Evolutionary conservation across 2,888 invertebrate species (phyloP).

Genomic region (Encarsia formosa): DNA sequence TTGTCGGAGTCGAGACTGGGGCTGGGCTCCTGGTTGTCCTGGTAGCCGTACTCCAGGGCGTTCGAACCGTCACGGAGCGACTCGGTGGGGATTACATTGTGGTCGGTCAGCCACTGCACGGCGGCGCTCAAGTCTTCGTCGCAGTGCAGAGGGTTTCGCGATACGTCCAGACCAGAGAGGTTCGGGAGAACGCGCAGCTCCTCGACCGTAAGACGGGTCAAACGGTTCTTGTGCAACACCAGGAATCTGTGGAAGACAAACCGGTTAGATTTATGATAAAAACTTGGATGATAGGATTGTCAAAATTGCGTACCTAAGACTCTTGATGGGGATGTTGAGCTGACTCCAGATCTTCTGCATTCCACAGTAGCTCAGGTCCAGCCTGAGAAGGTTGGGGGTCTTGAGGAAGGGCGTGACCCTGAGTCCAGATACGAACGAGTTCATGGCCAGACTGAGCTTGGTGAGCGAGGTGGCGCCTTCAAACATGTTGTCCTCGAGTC

Average conservation of each 20-base stretch:
- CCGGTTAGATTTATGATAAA: not conserved
- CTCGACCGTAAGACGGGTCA: slow-evolving; percentile 54
- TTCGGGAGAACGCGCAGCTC: slow-evolving; percentile 60
- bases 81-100: slow-evolving; percentile 57
- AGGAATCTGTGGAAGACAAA: slow-evolving; percentile 35
- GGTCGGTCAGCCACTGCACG: slow-evolving; percentile 61
- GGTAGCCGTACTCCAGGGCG: slow-evolving; percentile 35
- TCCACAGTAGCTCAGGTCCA: slow-evolving; percentile 69
- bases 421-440: slow-evolving; percentile 61
- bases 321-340: slow-evolving; percentile 41
- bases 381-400: slow-evolving; percentile 59
- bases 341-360: slow-evolving; percentile 65
- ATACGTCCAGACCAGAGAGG: slow-evolving; percentile 60
- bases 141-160: slow-evolving; percentile 66
- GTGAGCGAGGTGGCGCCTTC: slow-evolving; percentile 63
- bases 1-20: slow-evolving; percentile 31
- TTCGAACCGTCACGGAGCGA: slow-evolving; percentile 36
- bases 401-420: slow-evolving; percentile 65
- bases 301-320: slow-evolving; percentile 38
- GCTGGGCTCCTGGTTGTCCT: slow-evolving; percentile 19
- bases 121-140: slow-evolving; percentile 65
- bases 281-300: not conserved
- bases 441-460: slow-evolving; percentile 68
- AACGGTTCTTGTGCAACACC: slow-evolving; percentile 42
- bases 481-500: slow-evolving; percentile 62